Base-by-base conservation (phyloP, 2,888 invertebrate species). In the Limnephilus rhombicus region DNA sequence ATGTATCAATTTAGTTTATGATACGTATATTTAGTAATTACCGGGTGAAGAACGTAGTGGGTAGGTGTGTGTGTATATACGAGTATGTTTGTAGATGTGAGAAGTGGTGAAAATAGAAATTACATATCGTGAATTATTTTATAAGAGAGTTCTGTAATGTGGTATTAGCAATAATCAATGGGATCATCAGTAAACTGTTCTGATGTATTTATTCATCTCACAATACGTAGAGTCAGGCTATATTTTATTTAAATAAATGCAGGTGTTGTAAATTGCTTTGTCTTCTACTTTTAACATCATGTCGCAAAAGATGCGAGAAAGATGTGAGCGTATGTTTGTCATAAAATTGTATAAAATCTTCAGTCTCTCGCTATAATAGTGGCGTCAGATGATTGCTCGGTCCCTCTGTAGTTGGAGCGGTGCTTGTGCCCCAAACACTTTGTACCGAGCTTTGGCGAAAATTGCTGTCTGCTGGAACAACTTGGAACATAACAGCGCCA, bases 391-490 rank as follows among this genome's bases (percentile, higher is more conserved):
- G 86, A 86, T 86, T 86, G 86, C 86, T 37, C 86, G 68, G n/a
- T 68, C 68, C 68, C 68, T 7, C 68, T 68, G 68, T 24, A 68
- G 24, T 68, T 68, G 68, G n/a, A 68, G 13, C 41, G 45, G 86
- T 45, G 45, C 86, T 86, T 49, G 45, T 24, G 86, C 9, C 15
- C 37, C 86, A 49, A 86, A 86, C 86, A 86, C 86, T 86, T 86
- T 53, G 49, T 45, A 49, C 86, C n/a, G 49, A 29, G 49, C 45
- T 37, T 83, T 29, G 49, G 12, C 86, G 86, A 89, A 37, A 80
- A 89, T 89, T 89, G 89, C 89, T 80, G 89, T n/a, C 89, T 80
- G 89, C 89, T 41, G 80, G 15, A 89, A 80, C 68, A 68, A 88
- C 89, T 89, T 89, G 80, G 90, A 81, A 53, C 29, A 90, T 82